Evolutionary conservation across 2,797 vertebrate species (phyloP).

Genomic region (Brachyalestes nurse): DNA sequence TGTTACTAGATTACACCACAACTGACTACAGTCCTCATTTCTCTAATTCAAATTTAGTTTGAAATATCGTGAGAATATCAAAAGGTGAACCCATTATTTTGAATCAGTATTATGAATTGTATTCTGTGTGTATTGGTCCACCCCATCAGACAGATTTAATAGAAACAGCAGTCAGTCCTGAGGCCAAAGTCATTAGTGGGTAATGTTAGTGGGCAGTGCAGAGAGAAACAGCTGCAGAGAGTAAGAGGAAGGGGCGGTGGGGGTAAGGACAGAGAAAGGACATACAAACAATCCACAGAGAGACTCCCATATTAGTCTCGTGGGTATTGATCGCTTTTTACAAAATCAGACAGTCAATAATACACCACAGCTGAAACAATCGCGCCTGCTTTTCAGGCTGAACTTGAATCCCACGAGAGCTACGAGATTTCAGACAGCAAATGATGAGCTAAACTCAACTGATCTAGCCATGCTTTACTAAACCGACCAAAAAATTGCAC

Average conservation of each 20-base stretch:
- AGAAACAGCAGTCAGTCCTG: not conserved
- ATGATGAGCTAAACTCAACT: no score
- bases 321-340: not conserved
- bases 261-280: conserved; percentile 9
- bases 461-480: no score
- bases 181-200: conserved; percentile 17
- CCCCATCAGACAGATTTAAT: conserved; percentile 10
- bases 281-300: conserved; percentile 12
- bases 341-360: not conserved
- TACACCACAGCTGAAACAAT: not conserved
- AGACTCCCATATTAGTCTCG: not conserved
- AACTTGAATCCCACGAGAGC: not conserved
- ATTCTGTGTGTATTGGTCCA: no score
- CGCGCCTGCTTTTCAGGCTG: not conserved
- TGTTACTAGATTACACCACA: no score
- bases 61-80: no score
- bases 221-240: conserved; percentile 21
- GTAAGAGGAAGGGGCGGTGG: no score
- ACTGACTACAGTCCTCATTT: no score
- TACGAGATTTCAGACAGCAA: no score
- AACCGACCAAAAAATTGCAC: no score
- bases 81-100: no score
- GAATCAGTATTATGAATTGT: no score
- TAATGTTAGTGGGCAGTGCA: conserved; percentile 1
- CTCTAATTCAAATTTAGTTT: no score